Conservation (phyloP, 2,113 vertebrate species). For the Hypomesus transpacificus region DNA sequence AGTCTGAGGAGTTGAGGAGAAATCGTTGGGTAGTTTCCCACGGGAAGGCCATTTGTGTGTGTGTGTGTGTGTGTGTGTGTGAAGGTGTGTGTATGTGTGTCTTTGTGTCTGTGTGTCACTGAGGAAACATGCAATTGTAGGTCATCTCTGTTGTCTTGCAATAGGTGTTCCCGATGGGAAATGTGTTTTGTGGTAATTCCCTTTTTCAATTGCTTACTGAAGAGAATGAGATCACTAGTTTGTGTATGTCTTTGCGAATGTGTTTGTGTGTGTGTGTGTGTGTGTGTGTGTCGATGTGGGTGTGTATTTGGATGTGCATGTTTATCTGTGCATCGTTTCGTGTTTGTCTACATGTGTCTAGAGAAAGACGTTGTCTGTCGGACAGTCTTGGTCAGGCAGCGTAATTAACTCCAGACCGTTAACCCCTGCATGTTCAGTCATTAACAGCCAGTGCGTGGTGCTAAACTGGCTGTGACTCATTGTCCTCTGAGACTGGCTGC, state of each 20-base stretch:
- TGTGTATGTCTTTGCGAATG: not conserved
- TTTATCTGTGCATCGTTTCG: not conserved
- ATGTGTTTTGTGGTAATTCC: conserved; percentile 28
- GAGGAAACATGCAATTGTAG: conserved; percentile 47
- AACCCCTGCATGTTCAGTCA: conserved; percentile 11
- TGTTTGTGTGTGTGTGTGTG: not conserved
- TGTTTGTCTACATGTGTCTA: not conserved
- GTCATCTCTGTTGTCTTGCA: conserved; percentile 50
- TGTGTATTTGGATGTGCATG: not conserved
- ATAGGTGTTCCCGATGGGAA: conserved; percentile 38
- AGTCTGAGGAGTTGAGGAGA: conserved; percentile 40
- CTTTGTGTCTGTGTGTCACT: conserved; percentile 11
- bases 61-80: conserved; percentile 8
- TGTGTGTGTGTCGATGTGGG: not conserved
- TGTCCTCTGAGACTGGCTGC: no score
- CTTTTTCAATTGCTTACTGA: conserved; percentile 41
- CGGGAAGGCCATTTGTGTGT: conserved; percentile 13
- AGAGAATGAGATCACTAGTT: conserved; percentile 22
- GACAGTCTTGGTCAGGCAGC: not conserved
- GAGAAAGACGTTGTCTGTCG: not conserved
- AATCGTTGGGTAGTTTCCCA: conserved; percentile 51
- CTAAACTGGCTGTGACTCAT: no score
- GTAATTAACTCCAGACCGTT: conserved; percentile 33
- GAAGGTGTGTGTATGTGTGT: conserved; percentile 1
- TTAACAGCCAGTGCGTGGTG: not conserved